Base-by-base conservation (phyloP, 2,113 vertebrate genomes). In the Hippolais icterina region DNA sequence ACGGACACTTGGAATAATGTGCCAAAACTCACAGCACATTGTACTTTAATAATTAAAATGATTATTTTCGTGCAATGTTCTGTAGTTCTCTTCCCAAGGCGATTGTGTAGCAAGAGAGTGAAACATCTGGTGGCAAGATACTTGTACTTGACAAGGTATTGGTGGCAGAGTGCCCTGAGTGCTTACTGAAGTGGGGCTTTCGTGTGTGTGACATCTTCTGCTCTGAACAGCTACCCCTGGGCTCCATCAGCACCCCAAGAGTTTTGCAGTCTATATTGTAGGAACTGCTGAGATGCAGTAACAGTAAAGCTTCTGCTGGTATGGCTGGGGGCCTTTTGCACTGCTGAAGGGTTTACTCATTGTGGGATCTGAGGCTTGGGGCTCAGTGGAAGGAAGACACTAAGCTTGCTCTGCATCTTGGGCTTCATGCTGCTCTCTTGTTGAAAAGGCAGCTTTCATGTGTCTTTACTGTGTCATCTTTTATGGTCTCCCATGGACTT, bases 201-300 rank as follows among this genome's bases (percentile, higher is more conserved):
- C 2, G 14, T 0, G 0, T 61, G n/a, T 0, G 2, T 33, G 42
- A 16, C 13, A 4, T 21, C 24, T 53, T 31, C 60, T 92, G 59
- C 56, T 56, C 41, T 24, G 18, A 69, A 11, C 60, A 57, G 44
- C 60, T 64, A 2, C 56, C 86, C 11, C 29, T 35, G 47, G 49
- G 17, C 27, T 56, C 57, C 17, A 6, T 53, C 42, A 37, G 64
- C 57, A 29, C 31, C 37, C 9, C 22, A 15, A 0, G 2, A 16
- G 39, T 72, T 52, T 11, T 75, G 21, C 41, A 18, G 35, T 31
- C 17, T 41, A 0, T 28, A 11, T 42, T 66, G 15, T 52, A 57
- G 28, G 52, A 59, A 2, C 22, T 80, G 49, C 29, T 14, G 10
- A 10, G 46, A 5, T 5, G 7, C 14, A 29, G 0, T 17, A 29